These are phyloP conservation scores for Argya squamiceps DNA, from an alignment of 2,797 vertebrate genomes.

Conservation along the genomic window DNA sequence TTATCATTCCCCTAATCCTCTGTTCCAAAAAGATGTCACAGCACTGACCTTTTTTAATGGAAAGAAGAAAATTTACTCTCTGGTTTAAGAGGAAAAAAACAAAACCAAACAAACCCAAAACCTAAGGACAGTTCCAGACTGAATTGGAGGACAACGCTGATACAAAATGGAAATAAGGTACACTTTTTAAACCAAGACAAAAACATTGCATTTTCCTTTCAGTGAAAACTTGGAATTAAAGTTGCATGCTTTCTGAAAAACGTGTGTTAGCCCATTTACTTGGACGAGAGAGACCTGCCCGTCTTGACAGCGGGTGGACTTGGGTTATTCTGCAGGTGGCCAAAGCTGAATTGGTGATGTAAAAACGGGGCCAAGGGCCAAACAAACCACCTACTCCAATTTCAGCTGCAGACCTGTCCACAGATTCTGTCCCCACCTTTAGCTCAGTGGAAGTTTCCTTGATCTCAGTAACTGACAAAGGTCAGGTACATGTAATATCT, in stretches of 20 bases:
- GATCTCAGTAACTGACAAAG: background rate
- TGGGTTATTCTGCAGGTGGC: background rate
- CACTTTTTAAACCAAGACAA: background rate
- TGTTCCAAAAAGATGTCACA: background rate
- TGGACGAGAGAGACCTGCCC: background rate
- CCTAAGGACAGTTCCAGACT: background rate
- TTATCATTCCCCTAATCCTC: background rate
- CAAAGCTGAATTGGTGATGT: background rate
- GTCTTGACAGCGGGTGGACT: background rate
- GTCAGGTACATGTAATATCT: background rate
- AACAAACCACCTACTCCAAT: background rate
- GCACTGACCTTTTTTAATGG: background rate
- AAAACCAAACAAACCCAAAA: no score
- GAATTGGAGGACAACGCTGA: background rate
- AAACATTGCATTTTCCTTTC: background rate
- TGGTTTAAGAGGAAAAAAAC: background rate
- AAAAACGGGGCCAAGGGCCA: background rate
- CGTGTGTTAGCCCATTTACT: background rate
- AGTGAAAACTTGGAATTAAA: background rate
- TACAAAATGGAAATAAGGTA: background rate
- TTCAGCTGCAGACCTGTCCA: background rate
- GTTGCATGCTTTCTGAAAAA: background rate
- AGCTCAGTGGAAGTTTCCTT: background rate
- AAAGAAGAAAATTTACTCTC: background rate
- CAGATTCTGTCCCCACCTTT: background rate